phyloP scores from a whole-genome alignment of 2,797 vertebrate species.

The Protonibea diacanthus region DNA sequence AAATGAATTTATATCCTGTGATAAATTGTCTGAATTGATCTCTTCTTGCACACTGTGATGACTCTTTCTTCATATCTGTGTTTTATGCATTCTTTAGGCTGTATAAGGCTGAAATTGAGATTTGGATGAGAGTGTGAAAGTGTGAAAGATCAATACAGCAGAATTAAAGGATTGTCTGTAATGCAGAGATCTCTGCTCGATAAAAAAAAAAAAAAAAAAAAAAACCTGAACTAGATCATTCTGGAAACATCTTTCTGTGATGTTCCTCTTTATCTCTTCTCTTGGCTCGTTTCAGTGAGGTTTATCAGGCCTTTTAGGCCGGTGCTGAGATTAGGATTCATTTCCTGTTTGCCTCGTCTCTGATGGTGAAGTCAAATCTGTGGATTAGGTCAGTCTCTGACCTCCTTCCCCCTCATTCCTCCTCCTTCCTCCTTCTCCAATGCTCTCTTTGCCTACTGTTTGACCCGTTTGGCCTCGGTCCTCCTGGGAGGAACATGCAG shows the following conservation, averaged over 20 bases:
- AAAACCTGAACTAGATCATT: neutral
- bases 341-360: slow-evolving; percentile 66
- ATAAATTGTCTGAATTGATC: neutral
- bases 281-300: slow-evolving; percentile 8
- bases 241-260: slow-evolving; percentile 4
- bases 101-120: neutral
- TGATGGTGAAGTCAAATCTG: slow-evolving; percentile 65
- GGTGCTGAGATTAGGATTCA: slow-evolving; percentile 59
- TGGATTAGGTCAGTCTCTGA: slow-evolving; percentile 64
- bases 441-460: slow-evolving; percentile 19
- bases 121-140: neutral
- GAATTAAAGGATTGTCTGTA: slow-evolving; percentile 14
- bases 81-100: neutral
- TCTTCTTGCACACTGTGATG: neutral
- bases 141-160: neutral
- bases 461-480: slow-evolving; percentile 51
- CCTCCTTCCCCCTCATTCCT: slow-evolving; percentile 37
- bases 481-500: slow-evolving; percentile 38
- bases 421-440: slow-evolving; percentile 14
- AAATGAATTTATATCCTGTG: neutral
- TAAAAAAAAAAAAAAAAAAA: slow-evolving; percentile 10
- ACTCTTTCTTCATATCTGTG: neutral
- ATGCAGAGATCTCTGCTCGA: neutral
- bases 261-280: slow-evolving; percentile 12
- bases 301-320: slow-evolving; percentile 38